Conservation (phyloP, 2,113 vertebrate genomes). For the Scophthalmus maximus region DNA sequence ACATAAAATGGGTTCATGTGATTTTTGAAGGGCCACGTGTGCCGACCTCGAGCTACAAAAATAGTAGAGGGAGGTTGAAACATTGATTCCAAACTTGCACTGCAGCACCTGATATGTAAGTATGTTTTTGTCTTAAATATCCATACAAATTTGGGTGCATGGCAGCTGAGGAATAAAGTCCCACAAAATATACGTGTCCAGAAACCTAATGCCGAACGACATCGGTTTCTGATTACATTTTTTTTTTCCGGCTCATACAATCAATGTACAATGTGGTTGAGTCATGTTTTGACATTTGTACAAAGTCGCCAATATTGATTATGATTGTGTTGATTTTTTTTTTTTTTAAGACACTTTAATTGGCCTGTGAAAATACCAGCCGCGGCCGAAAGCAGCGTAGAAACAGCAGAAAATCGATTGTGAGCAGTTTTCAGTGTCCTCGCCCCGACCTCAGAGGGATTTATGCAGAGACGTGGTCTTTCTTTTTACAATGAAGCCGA, state of each 20-base stretch:
- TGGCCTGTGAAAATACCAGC: slow-evolving; percentile 55
- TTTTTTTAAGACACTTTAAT: slow-evolving; percentile 63
- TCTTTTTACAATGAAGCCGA: slow-evolving; percentile 20
- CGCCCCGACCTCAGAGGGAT: slow-evolving; percentile 20
- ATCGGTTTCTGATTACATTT: slow-evolving; percentile 30
- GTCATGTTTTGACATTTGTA: slow-evolving; percentile 54
- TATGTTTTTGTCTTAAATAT: slow-evolving; percentile 2
- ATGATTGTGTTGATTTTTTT: slow-evolving; percentile 33
- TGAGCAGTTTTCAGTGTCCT: slow-evolving; percentile 15
- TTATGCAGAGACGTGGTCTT: not conserved
- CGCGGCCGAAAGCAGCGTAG: slow-evolving; percentile 4
- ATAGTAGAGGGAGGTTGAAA: slow-evolving; percentile 1
- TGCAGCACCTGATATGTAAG: not conserved
- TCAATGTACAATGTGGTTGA: slow-evolving; percentile 24
- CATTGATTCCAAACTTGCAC: not conserved
- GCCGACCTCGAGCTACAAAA: not conserved
- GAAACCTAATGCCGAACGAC: slow-evolving; percentile 19
- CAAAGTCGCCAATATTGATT: slow-evolving; percentile 50
- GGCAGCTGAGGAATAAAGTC: slow-evolving; percentile 9
- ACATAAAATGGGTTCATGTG: slow-evolving; percentile 3
- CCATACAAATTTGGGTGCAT: slow-evolving; percentile 6
- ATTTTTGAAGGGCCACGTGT: not conserved
- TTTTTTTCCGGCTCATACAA: slow-evolving; percentile 27
- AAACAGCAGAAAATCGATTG: slow-evolving; percentile 63
- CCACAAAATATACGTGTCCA: slow-evolving; percentile 5